Percentiles rank a stretch among this genome's conserved stretches.
Evolutionary conservation across 2,113 vertebrate genomes (phyloP).

Genomic region (Microcebus tavaratra): DNA sequence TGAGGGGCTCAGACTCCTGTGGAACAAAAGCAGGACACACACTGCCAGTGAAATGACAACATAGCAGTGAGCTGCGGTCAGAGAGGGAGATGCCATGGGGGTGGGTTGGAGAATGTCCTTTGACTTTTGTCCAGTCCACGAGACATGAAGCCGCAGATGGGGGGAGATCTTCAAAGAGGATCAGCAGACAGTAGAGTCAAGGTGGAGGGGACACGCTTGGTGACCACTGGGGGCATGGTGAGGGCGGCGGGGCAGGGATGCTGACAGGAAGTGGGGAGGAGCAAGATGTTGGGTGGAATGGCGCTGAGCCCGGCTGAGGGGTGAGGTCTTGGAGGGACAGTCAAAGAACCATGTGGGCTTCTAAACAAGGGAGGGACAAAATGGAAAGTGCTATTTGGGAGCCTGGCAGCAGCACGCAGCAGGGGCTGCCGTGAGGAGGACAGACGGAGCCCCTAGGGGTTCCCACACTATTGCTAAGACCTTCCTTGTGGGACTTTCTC

Average conservation of each 20-base stretch:
- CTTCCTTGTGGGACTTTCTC: not conserved
- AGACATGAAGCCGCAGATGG: too few relatives aligned
- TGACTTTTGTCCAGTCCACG: not conserved
- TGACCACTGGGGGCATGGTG: not conserved
- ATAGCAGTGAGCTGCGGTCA: not conserved
- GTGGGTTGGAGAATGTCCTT: not conserved
- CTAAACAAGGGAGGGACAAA: not conserved
- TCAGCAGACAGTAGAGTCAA: not conserved
- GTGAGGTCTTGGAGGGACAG: not conserved
- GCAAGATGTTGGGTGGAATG: not conserved
- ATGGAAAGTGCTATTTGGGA: not conserved
- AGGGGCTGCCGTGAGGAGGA: fast-evolving
- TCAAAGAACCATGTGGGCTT: too few relatives aligned
- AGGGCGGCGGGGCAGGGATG: not conserved
- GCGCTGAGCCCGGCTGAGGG: not conserved
- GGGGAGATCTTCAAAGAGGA: not conserved
- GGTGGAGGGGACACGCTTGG: not conserved
- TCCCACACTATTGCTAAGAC: not conserved
- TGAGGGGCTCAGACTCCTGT: not conserved
- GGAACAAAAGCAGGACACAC: not conserved
- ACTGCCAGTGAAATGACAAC: not conserved
- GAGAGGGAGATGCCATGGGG: fast-evolving
- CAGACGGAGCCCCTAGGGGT: not conserved
- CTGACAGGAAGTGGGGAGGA: too few relatives aligned
- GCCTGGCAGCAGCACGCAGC: not conserved